Percentiles rank a stretch among this genome's conserved stretches.
These are phyloP conservation scores for Sebastes trivittatus DNA, from an alignment of 2,797 vertebrate genomes.

Conservation along the genomic window DNA sequence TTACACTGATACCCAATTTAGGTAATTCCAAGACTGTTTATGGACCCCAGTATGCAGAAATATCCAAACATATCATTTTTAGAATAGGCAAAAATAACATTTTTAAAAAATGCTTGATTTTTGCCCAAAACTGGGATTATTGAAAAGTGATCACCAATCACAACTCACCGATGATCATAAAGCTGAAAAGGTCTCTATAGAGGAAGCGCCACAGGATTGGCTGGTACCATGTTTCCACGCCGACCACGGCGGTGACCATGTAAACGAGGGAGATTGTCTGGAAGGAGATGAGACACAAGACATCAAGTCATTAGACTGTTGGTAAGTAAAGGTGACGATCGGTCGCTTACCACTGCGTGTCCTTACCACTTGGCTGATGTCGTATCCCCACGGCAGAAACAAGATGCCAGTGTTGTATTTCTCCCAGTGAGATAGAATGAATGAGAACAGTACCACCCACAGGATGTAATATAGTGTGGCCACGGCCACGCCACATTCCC, in stretches of 20 bases:
- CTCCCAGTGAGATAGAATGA: slow-evolving; percentile 99
- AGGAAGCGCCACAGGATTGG: slow-evolving; percentile 90
- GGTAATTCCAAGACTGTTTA: too few species aligned
- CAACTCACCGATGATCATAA: slow-evolving; percentile 95
- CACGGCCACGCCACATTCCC: slow-evolving; percentile 89
- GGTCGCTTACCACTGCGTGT: neutral
- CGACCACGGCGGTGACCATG: slow-evolving; percentile 93
- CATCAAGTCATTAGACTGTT: neutral
- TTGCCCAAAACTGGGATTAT: too few species aligned
- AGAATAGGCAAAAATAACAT: too few species aligned
- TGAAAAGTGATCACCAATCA: neutral
- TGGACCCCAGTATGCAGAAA: too few species aligned
- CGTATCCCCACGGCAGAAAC: slow-evolving; percentile 98
- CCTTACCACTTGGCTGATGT: slow-evolving; percentile 98
- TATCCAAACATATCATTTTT: too few species aligned
- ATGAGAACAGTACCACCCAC: slow-evolving; percentile 98
- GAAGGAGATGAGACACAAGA: slow-evolving; percentile 41
- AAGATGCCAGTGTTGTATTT: slow-evolving; percentile 98
- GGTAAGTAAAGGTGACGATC: too few species aligned
- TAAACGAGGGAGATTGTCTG: slow-evolving; percentile 98
- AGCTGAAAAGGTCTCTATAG: slow-evolving; percentile 96
- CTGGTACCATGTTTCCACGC: slow-evolving; percentile 96
- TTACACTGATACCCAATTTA: too few species aligned
- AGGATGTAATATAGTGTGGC: slow-evolving; percentile 91
- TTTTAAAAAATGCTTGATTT: too few species aligned